Conservation (phyloP, 2,888 invertebrate species). For the Odiellus spinosus region DNA sequence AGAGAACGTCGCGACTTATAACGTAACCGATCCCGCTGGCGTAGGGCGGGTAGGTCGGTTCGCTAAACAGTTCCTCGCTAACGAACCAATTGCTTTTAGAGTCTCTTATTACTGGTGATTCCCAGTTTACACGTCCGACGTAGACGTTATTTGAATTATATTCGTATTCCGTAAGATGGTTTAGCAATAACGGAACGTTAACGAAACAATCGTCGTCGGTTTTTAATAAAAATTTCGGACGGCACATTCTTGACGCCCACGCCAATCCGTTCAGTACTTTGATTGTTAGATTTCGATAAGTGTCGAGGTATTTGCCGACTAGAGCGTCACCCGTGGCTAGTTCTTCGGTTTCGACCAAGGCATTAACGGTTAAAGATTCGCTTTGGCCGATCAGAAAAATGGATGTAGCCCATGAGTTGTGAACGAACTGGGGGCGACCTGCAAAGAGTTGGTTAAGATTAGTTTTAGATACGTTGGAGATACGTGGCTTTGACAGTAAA, state of each 20-base stretch:
- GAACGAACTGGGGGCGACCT: too few relatives aligned
- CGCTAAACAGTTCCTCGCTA: slow-evolving; percentile 21
- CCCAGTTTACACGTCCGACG: slow-evolving; percentile 24
- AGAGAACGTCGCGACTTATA: slow-evolving; percentile 24
- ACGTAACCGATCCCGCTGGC: slow-evolving; percentile 29
- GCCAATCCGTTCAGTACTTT: slow-evolving; percentile 14
- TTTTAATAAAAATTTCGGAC: slow-evolving; percentile 11
- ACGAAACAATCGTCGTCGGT: slow-evolving; percentile 19
- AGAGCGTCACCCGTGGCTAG: slow-evolving; percentile 8
- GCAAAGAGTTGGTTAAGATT: too few relatives aligned
- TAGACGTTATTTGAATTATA: slow-evolving; percentile 21
- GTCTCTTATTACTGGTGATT: slow-evolving; percentile 24
- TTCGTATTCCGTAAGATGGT: slow-evolving; percentile 9
- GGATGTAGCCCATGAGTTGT: slow-evolving; percentile 1
- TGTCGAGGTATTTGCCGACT: slow-evolving; percentile 8
- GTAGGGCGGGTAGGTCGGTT: slow-evolving; percentile 26
- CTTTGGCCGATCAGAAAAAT: slow-evolving; percentile 10
- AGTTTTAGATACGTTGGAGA: too few relatives aligned
- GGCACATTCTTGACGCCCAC: slow-evolving; percentile 11
- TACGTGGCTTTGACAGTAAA: too few relatives aligned
- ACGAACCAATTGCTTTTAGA: slow-evolving; percentile 26
- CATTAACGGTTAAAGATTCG: slow-evolving; percentile 4
- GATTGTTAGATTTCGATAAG: slow-evolving; percentile 10
- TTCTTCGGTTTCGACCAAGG: slow-evolving; percentile 8
- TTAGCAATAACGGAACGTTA: slow-evolving; percentile 11